phyloP scores from a whole-genome alignment of 2,797 vertebrate species.

The Myiotriccus ornatus region DNA sequence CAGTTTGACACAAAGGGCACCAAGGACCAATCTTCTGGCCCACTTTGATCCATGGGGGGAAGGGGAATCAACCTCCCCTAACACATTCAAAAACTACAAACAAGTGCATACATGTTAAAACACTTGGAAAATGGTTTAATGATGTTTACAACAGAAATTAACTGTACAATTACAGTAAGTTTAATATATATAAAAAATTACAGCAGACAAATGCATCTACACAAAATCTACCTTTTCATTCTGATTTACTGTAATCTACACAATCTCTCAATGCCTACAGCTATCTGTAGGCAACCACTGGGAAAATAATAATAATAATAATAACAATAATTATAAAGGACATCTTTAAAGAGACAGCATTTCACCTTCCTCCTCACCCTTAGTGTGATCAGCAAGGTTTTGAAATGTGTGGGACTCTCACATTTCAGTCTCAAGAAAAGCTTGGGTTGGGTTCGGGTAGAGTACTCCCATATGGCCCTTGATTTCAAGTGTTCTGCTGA shows the following conservation, averaged over 20 bases:
- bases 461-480: constrained; percentile 9
- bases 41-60: neutral
- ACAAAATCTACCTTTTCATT: constrained; percentile 94
- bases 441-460: constrained; percentile 28
- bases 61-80: neutral
- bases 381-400: constrained; percentile 56
- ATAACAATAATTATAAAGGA: constrained; percentile 63
- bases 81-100: constrained; percentile 15
- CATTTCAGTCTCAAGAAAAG: constrained; percentile 62
- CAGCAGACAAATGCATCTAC: constrained; percentile 99
- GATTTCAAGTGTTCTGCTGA: constrained; percentile 40
- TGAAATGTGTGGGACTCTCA: constrained; percentile 57
- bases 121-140: constrained; percentile 99
- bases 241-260: constrained; percentile 95
- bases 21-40: neutral
- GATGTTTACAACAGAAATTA: constrained; percentile 99
- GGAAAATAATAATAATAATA: constrained; percentile 63
- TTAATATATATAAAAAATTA: constrained; percentile 99
- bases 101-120: constrained; percentile 83
- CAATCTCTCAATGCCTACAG: constrained; percentile 87
- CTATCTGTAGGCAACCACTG: constrained; percentile 77
- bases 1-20: neutral
- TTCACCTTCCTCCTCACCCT: constrained; percentile 66
- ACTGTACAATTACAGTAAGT: constrained; percentile 99
- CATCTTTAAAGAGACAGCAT: constrained; percentile 84